Evolutionary conservation across 2,888 invertebrate genomes (phyloP).

Genomic region (Magallana nippona): DNA sequence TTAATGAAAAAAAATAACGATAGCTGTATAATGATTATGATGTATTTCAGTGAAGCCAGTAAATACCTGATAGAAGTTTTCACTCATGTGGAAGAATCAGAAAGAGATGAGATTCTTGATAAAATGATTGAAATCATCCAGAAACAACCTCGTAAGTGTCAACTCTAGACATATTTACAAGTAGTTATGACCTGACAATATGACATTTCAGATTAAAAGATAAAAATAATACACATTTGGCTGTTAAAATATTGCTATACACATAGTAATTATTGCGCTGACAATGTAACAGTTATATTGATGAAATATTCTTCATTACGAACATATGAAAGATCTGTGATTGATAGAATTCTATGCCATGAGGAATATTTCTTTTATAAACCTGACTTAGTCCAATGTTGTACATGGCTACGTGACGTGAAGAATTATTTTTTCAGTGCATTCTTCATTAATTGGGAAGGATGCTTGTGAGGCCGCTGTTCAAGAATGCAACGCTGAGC

Average conservation of each 20-base stretch:
- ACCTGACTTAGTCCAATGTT: no score
- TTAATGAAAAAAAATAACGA: no score
- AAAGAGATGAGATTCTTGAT: constrained; percentile 87
- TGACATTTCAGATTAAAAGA: not conserved
- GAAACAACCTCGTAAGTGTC: constrained; percentile 83
- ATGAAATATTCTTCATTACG: no score
- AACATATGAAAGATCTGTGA: no score
- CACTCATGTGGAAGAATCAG: constrained; percentile 82
- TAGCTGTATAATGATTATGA: no score
- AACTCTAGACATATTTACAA: no score
- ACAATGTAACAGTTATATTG: not conserved
- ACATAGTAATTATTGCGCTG: not conserved
- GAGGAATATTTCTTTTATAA: no score
- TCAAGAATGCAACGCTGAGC: constrained; percentile 82
- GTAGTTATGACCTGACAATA: no score
- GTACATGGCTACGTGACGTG: not conserved
- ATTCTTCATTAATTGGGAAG: constrained; percentile 84
- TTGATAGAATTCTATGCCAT: no score
- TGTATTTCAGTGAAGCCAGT: constrained; percentile 84
- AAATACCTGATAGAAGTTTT: constrained; percentile 87
- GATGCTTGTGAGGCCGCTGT: constrained; percentile 88
- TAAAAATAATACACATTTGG: no score
- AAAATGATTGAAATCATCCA: constrained; percentile 89
- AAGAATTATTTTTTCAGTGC: constrained; percentile 59
- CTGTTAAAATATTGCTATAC: no score